Percentiles rank a stretch among this genome's conserved stretches.
Conservation (phyloP, 2,888 invertebrate species). For the Macrosiphum euphorbiae region DNA sequence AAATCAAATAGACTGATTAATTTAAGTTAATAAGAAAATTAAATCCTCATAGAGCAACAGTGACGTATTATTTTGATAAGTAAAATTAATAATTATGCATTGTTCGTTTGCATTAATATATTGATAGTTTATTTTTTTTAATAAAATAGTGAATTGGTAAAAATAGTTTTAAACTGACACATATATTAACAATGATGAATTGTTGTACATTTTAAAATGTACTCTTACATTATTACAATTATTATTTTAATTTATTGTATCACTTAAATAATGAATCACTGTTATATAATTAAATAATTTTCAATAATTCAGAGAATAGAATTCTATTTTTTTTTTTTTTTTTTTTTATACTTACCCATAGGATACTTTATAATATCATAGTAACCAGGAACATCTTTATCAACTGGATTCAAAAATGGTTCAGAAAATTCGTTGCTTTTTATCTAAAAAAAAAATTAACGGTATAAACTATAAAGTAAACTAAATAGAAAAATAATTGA, state of each 20-base stretch:
- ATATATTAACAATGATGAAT: too few relatives aligned
- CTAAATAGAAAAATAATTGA: not conserved
- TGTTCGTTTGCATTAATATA: not conserved
- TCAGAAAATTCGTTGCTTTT: constrained; percentile 89
- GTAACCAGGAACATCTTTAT: constrained; percentile 92
- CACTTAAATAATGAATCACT: not conserved
- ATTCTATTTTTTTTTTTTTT: not conserved
- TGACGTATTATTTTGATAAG: not conserved
- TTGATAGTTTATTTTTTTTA: not conserved
- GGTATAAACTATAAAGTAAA: not conserved
- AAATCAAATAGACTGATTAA: constrained; percentile 67
- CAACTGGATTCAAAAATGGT: constrained; percentile 96
- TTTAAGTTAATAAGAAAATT: not conserved
- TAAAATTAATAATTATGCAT: not conserved
- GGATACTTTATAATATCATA: constrained; percentile 98
- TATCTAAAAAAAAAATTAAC: constrained; percentile 69
- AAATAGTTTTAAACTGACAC: not conserved
- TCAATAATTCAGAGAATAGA: not conserved
- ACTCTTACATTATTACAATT: not conserved
- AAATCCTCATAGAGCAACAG: not conserved
- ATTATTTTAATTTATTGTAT: not conserved
- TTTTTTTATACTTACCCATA: constrained; percentile 89
- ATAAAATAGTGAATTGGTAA: not conserved
- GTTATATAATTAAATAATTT: not conserved
- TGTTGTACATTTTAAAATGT: too few relatives aligned